Conservation (phyloP, 2,113 vertebrate species). For the Nicator chloris region DNA sequence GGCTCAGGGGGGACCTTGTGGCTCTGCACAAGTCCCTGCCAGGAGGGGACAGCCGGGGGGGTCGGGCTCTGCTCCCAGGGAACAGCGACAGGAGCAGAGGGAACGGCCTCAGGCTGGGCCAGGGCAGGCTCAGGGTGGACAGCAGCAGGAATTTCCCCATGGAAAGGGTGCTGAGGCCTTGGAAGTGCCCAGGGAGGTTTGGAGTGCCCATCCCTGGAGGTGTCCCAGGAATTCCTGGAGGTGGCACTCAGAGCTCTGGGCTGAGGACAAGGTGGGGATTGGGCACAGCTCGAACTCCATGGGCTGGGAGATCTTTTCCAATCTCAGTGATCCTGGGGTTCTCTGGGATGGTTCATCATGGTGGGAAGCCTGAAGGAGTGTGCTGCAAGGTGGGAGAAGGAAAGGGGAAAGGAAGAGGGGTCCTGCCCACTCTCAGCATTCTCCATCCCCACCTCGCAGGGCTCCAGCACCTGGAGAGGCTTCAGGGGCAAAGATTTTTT, state of each 20-base stretch:
- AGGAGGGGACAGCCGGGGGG: background rate
- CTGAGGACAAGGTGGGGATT: background rate
- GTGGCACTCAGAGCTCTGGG: background rate
- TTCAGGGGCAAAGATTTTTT: background rate
- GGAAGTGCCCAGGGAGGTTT: background rate
- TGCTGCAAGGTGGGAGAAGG: background rate
- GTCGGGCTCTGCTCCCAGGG: background rate
- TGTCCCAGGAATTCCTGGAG: fast-evolving
- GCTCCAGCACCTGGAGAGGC: background rate
- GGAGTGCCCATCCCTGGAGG: background rate
- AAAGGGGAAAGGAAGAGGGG: background rate
- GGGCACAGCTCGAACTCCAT: fast-evolving
- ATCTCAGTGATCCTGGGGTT: fast-evolving
- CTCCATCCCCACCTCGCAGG: background rate
- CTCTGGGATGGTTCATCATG: background rate
- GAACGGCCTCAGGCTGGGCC: fast-evolving
- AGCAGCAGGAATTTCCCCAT: background rate
- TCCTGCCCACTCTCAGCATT: background rate
- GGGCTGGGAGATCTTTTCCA: background rate
- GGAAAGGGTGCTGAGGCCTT: background rate
- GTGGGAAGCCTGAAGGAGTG: background rate
- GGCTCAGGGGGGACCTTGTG: background rate
- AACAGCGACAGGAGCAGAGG: background rate
- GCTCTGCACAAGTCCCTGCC: background rate
- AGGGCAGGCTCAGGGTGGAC: fast-evolving